Conservation (phyloP, 1,140 invertebrate genomes). For the Zaprionus inermis region DNA sequence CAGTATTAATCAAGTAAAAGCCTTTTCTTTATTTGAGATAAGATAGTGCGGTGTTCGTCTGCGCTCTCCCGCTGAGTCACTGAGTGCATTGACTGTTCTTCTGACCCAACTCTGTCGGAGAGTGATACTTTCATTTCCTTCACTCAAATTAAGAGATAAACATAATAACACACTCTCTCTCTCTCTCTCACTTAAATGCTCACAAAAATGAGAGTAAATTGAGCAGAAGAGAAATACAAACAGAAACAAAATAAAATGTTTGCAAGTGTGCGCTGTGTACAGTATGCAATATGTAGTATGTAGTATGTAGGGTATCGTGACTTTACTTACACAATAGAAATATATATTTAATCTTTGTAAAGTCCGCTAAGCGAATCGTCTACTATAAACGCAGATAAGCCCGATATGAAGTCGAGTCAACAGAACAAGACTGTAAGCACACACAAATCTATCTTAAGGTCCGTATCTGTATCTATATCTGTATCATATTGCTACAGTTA, state of each 20-base stretch:
- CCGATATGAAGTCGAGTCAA: neutral
- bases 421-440: neutral
- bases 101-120: neutral
- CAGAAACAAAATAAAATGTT: neutral
- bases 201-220: neutral
- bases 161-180: neutral
- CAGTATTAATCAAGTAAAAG: neutral
- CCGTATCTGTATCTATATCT: neutral
- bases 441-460: slow-evolving; percentile 8
- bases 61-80: neutral
- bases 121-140: neutral
- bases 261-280: no score
- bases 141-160: neutral
- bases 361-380: neutral
- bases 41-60: neutral
- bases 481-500: slow-evolving; percentile 10
- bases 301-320: neutral
- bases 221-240: neutral
- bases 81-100: neutral
- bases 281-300: no score
- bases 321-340: neutral
- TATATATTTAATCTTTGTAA: neutral
- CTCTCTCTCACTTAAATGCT: neutral
- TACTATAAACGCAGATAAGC: neutral
- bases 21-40: neutral